Evolutionary conservation across 1,140 invertebrate species (phyloP).

Genomic region (Drepana arcuata): DNA sequence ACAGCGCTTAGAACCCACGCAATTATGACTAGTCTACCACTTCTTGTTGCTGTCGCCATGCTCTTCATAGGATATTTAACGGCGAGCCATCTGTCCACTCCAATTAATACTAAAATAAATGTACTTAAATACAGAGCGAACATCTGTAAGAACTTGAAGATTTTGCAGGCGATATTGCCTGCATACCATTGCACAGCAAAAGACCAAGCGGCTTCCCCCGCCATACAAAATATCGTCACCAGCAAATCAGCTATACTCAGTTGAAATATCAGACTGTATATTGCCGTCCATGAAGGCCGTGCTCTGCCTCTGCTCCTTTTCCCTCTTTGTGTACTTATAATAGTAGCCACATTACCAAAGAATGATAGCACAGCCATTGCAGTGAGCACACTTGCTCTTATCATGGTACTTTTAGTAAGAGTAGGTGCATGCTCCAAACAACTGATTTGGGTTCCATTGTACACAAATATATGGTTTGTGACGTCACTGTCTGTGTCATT

Average conservation of each 20-base stretch:
- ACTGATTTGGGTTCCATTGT: conserved; percentile 51
- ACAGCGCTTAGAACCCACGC: conserved; percentile 81
- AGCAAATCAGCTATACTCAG: conserved; percentile 83
- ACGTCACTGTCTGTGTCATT: conserved; percentile 32
- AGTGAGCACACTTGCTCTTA: conserved; percentile 76
- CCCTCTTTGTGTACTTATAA: conserved; percentile 80
- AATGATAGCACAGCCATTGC: conserved; percentile 81
- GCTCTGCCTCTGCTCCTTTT: conserved; percentile 67
- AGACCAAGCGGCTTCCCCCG: conserved; percentile 84
- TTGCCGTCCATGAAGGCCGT: conserved; percentile 77
- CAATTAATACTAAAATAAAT: conserved; percentile 86
- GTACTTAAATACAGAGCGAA: conserved; percentile 88
- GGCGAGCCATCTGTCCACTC: conserved; percentile 85
- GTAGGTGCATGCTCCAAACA: conserved; percentile 77
- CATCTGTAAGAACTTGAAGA: conserved; percentile 88
- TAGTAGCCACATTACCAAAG: conserved; percentile 81
- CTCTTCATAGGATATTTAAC: conserved; percentile 86
- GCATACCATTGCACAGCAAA: conserved; percentile 86
- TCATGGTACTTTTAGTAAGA: conserved; percentile 72
- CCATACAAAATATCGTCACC: conserved; percentile 85
- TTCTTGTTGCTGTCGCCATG: conserved; percentile 77
- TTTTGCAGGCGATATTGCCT: conserved; percentile 83
- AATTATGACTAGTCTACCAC: conserved; percentile 74
- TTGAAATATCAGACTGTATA: conserved; percentile 85
- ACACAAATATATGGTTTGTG: conserved; percentile 19